These are phyloP conservation scores for Tringa solitaria DNA, from an alignment of 2,113 vertebrate species.

Conservation along the genomic window DNA sequence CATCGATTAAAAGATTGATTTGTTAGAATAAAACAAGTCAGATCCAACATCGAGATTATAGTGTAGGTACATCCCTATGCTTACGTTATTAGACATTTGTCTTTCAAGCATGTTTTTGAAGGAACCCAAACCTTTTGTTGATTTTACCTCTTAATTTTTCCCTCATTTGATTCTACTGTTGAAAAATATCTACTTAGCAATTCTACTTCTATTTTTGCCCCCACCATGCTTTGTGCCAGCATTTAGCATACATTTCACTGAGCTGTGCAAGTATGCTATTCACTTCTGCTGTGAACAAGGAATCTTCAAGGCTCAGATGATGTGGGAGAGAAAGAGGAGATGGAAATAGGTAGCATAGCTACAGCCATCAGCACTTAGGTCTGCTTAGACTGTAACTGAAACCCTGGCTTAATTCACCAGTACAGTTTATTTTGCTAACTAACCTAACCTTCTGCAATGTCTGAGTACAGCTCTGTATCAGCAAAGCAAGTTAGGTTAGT, in stretches of 20 bases:
- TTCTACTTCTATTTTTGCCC: not conserved
- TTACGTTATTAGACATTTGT: not conserved
- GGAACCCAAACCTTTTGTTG: not conserved
- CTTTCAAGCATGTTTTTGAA: not conserved
- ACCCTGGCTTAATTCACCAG: not conserved
- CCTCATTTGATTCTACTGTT: not conserved
- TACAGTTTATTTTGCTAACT: not conserved
- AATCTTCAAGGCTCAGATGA: not conserved
- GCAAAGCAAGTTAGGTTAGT: not conserved
- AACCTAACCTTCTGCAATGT: not conserved
- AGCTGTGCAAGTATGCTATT: not conserved
- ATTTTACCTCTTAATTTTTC: not conserved
- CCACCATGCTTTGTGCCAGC: not conserved
- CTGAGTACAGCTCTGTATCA: not conserved
- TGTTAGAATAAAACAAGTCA: not conserved
- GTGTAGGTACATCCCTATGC: not conserved
- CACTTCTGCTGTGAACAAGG: not conserved
- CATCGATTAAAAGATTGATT: not conserved
- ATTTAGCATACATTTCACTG: not conserved
- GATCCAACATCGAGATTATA: not conserved
- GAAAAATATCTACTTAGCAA: not conserved
- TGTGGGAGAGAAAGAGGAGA: not conserved
- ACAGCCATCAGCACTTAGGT: not conserved
- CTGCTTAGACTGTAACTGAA: not conserved
- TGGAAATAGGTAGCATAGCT: not conserved